A percentile compares a stretch with the other conserved stretches of the same genome.
Conservation (phyloP, 2,113 vertebrate species). For the Agapornis roseicollis region DNA sequence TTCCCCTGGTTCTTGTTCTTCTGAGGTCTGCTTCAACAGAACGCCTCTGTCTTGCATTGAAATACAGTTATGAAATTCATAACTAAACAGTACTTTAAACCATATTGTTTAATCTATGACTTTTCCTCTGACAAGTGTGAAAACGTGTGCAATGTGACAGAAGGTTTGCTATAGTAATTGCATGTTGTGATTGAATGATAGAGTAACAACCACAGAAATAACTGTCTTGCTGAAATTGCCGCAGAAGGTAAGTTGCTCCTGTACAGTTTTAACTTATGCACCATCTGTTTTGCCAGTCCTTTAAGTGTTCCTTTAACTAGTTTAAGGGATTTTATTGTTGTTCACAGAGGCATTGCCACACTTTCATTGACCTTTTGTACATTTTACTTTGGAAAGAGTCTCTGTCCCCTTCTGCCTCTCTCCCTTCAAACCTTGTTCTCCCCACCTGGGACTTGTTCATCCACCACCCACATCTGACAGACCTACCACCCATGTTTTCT, state of each 20-base stretch:
- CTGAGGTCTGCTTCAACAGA: not conserved
- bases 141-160: not conserved
- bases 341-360: not conserved
- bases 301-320: constrained; percentile 41
- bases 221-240: constrained; percentile 26
- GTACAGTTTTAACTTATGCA: constrained; percentile 45
- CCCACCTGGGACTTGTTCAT: not conserved
- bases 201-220: constrained; percentile 25
- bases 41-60: constrained; percentile 7
- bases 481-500: not conserved
- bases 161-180: constrained; percentile 50
- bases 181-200: constrained; percentile 59
- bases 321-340: constrained; percentile 13
- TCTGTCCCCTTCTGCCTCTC: not conserved
- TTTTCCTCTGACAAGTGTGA: constrained; percentile 49
- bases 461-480: not conserved
- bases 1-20: not conserved
- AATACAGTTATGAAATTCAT: constrained; percentile 16
- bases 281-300: constrained; percentile 57
- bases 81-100: constrained; percentile 49
- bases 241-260: constrained; percentile 47
- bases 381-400: not conserved
- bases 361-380: constrained; percentile 23
- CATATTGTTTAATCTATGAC: constrained; percentile 55
- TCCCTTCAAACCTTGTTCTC: not conserved